phyloP scores from a whole-genome alignment of 2,888 invertebrate species.

The Synanthedon vespiformis region DNA sequence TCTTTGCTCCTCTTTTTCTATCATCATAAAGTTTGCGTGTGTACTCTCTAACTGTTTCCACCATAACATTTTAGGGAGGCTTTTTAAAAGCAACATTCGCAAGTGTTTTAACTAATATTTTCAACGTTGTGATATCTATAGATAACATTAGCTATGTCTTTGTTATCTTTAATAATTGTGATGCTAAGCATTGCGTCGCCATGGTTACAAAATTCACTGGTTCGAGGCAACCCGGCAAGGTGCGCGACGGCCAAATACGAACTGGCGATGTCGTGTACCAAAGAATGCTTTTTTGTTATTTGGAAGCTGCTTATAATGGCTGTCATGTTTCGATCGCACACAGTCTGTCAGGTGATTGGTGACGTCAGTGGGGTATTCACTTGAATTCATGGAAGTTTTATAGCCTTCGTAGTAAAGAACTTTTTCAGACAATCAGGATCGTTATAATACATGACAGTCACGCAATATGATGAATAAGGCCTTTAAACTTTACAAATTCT shows the following conservation, averaged over 20 bases:
- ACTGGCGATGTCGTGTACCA: constrained; percentile 50
- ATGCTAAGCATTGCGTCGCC: constrained; percentile 34
- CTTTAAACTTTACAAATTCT: background rate
- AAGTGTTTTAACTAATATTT: constrained; percentile 4
- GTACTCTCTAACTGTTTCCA: constrained; percentile 59
- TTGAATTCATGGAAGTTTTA: background rate
- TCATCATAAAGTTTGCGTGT: constrained; percentile 47
- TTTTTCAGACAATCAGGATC: background rate
- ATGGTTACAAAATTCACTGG: constrained; percentile 43
- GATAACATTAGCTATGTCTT: constrained; percentile 18
- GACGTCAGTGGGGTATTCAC: constrained; percentile 27
- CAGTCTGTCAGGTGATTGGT: constrained; percentile 49
- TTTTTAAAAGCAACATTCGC: constrained; percentile 5
- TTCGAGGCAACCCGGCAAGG: constrained; percentile 32
- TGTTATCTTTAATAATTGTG: constrained; percentile 21
- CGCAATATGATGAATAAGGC: background rate
- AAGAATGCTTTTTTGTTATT: constrained; percentile 37
- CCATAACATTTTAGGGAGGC: constrained; percentile 53
- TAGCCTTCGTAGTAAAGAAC: background rate
- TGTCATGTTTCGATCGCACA: constrained; percentile 42
- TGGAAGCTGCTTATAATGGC: constrained; percentile 40
- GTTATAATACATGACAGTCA: background rate
- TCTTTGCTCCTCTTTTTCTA: constrained; percentile 51
- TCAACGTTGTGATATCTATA: background rate
- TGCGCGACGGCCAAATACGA: constrained; percentile 42